Evolutionary conservation across 2,797 vertebrate species (phyloP).

Genomic region (Gymnoscopelus microlampas): DNA sequence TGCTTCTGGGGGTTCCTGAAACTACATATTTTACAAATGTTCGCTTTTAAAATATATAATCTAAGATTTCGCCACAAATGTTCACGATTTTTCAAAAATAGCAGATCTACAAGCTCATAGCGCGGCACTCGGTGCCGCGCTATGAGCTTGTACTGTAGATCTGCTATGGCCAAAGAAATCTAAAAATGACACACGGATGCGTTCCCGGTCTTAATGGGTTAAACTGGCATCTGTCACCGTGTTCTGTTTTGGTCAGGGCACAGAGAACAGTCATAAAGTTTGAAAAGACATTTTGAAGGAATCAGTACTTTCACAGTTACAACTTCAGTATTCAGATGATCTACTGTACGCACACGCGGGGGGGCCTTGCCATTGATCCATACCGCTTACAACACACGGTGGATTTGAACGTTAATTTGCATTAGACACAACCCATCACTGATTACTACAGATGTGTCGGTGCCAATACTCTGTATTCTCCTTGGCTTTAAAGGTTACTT

Average conservation of each 20-base stretch:
- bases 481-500: background rate
- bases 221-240: constrained; percentile 78
- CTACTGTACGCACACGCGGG: background rate
- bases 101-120: too few species aligned
- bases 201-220: too few species aligned
- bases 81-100: too few species aligned
- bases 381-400: background rate
- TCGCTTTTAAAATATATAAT: too few species aligned
- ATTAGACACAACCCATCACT: background rate
- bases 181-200: too few species aligned
- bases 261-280: constrained; percentile 69
- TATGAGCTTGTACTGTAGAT: too few species aligned
- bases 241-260: constrained; percentile 79
- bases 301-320: constrained; percentile 65
- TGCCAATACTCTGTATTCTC: background rate
- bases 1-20: too few species aligned
- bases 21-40: too few species aligned
- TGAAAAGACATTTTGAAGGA: constrained; percentile 74
- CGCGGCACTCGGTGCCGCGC: too few species aligned
- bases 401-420: background rate
- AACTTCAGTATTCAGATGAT: constrained; percentile 64
- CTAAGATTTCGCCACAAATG: too few species aligned
- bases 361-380: background rate
- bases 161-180: too few species aligned
- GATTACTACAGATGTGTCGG: constrained; percentile 4